phyloP scores from a whole-genome alignment of 2,113 vertebrate species.

The Ondatra zibethicus region DNA sequence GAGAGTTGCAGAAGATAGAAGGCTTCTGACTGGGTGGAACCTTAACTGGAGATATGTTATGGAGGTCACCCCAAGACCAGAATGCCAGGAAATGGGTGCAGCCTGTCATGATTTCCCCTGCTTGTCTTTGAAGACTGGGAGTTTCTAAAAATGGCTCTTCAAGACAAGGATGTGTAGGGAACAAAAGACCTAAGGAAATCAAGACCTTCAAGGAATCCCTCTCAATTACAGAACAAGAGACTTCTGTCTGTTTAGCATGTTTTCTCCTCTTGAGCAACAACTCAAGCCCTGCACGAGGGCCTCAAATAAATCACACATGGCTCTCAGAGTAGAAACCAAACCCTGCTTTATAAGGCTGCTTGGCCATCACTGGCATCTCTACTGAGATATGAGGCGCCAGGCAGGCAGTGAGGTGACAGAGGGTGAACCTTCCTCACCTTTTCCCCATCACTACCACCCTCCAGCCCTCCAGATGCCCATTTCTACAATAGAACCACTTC shows the following conservation, averaged over 20 bases:
- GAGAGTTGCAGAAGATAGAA: background rate
- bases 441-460: conserved; percentile 21
- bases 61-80: background rate
- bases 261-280: conserved; percentile 32
- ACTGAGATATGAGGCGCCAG: conserved; percentile 52
- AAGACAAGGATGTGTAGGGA: background rate
- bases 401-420: conserved; percentile 32
- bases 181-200: background rate
- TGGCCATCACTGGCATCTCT: conserved; percentile 60
- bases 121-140: background rate
- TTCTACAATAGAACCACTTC: conserved; percentile 65
- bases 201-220: background rate
- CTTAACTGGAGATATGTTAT: background rate
- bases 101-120: background rate
- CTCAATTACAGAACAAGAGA: conserved; percentile 17
- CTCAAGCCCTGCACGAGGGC: background rate
- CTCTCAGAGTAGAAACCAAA: conserved; percentile 78
- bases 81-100: background rate
- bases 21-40: background rate
- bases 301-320: conserved; percentile 73
- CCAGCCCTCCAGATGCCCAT: conserved; percentile 39
- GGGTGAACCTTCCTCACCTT: conserved; percentile 52
- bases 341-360: conserved; percentile 79
- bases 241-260: background rate
- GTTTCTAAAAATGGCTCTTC: conserved; percentile 36